Evolutionary conservation across 2,797 vertebrate species (phyloP).

Genomic region (Chrysocyon brachyurus): DNA sequence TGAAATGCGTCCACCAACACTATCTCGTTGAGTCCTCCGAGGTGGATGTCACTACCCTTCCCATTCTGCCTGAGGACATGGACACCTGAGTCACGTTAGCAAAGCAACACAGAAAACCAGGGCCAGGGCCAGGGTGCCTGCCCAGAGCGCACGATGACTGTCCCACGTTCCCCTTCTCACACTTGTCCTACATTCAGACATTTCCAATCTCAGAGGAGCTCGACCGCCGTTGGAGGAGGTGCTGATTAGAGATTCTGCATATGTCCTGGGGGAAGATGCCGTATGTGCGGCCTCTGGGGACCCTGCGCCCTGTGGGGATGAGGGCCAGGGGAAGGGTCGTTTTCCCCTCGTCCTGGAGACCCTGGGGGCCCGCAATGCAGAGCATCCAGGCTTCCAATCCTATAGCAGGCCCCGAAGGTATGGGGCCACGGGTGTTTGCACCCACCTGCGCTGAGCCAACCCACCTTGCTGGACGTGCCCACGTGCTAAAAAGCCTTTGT

Average conservation of each 20-base stretch:
- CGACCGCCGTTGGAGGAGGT: neutral
- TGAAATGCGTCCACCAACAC: neutral
- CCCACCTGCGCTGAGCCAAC: neutral
- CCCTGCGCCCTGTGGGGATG: neutral
- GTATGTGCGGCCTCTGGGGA: neutral
- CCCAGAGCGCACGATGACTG: neutral
- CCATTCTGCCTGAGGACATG: slow-evolving; percentile 22
- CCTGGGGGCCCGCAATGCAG: neutral
- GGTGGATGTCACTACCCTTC: neutral
- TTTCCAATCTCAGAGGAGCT: neutral
- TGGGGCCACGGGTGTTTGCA: fast-evolving
- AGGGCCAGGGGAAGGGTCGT: neutral
- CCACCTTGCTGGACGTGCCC: neutral
- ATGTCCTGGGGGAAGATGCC: neutral
- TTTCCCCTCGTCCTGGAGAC: neutral
- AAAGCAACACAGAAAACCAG: neutral
- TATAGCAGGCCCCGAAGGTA: neutral
- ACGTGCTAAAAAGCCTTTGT: neutral
- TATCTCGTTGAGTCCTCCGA: neutral
- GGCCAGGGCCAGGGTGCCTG: neutral
- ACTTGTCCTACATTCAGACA: neutral
- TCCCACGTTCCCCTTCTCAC: neutral
- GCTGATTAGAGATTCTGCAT: neutral
- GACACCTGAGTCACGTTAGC: neutral
- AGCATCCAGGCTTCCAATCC: neutral